Evolutionary conservation across 2,113 vertebrate genomes (phyloP).

Genomic region (Myrmecophaga tridactyla): DNA sequence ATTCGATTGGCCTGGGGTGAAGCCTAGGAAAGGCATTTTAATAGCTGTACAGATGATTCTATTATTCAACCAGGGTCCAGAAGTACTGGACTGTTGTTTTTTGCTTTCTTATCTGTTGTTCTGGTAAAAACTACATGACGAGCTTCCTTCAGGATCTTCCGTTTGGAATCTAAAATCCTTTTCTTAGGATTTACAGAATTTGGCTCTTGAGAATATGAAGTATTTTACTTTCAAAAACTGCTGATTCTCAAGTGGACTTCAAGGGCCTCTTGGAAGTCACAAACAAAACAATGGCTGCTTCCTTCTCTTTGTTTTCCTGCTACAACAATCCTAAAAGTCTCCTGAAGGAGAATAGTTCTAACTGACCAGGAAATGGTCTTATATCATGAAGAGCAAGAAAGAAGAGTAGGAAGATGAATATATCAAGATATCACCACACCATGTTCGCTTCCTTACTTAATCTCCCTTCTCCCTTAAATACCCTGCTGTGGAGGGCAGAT

Average conservation of each 20-base stretch:
- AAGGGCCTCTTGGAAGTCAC: neutral
- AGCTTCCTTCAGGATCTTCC: neutral
- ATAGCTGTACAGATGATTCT: neutral
- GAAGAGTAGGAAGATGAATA: too few species aligned
- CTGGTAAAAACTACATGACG: neutral
- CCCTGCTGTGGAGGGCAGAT: neutral
- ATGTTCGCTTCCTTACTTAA: neutral
- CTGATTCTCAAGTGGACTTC: neutral
- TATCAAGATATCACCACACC: neutral
- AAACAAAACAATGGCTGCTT: neutral
- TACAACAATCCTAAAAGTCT: neutral
- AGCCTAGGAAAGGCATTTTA: neutral
- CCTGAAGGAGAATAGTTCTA: neutral
- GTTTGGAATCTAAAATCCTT: constrained; percentile 24
- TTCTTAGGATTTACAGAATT: constrained; percentile 7
- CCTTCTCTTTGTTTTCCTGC: neutral
- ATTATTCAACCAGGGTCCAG: neutral
- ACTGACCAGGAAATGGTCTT: neutral
- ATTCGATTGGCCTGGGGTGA: neutral
- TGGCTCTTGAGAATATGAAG: constrained; percentile 50
- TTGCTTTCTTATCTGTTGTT: neutral
- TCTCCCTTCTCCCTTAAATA: neutral
- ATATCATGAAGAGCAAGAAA: neutral
- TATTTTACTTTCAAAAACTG: neutral
- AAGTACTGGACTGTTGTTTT: neutral